These are phyloP conservation scores for Gallinago nigripennis DNA, from an alignment of 2,797 vertebrate genomes.

Conservation along the genomic window DNA sequence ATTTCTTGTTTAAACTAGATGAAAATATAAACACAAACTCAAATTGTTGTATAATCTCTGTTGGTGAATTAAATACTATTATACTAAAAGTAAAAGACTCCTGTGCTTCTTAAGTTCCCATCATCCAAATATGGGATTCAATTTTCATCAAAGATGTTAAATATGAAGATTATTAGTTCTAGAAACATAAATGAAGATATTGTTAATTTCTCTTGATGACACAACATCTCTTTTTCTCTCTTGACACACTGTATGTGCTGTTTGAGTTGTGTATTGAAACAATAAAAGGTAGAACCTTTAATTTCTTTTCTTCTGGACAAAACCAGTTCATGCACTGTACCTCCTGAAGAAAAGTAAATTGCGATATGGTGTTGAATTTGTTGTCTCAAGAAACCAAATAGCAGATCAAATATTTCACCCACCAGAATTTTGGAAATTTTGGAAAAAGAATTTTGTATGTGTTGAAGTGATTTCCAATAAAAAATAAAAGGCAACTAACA, in stretches of 20 bases:
- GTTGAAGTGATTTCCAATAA: neutral
- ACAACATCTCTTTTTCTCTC: neutral
- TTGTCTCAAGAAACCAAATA: neutral
- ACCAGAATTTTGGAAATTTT: neutral
- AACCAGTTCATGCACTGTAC: neutral
- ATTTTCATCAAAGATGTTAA: neutral
- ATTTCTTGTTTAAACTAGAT: neutral
- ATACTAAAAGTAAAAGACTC: neutral
- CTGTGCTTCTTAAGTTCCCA: neutral
- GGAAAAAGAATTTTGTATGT: neutral
- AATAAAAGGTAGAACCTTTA: neutral
- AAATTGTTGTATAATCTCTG: neutral
- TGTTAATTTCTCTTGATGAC: neutral
- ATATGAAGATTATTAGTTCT: neutral
- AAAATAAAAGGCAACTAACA: accelerated
- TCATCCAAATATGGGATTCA: neutral
- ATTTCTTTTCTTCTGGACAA: neutral
- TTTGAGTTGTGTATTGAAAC: neutral
- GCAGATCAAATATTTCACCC: neutral
- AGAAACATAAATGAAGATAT: neutral
- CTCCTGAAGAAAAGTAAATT: neutral
- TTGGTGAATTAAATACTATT: neutral
- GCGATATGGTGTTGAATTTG: neutral
- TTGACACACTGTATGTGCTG: neutral
- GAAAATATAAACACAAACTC: neutral